Base-by-base conservation (phyloP, 2,797 vertebrate genomes). In the Percopsis omiscomaycus region DNA sequence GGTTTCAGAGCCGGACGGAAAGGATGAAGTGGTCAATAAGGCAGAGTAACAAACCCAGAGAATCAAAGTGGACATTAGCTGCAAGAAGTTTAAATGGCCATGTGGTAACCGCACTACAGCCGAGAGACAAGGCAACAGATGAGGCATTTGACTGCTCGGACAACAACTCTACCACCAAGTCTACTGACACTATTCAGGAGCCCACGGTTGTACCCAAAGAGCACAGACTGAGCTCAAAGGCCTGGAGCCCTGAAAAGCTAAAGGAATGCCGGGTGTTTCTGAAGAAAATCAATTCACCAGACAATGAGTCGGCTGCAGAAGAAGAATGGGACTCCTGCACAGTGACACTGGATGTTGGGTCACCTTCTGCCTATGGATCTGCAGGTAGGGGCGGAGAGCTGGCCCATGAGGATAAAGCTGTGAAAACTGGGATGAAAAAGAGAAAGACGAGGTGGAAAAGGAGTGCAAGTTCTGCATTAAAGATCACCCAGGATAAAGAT, bases 251-350 rank as follows among this genome's bases (percentile, higher is more conserved):
- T 63, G 94, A 94, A 89, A 92, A 87, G 13, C 92, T 98, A 80
- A 97, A 95, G 88, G 95, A 98, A 73, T 98, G 96, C 81, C 93
- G 95, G 54, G 96, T 98, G 89, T 98, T 97, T 92, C 88, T 98
- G 80, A 96, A 93, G 81, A 98, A 98, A 88, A 94, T 98, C 78
- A 95, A 94, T 84, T 94, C 93, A 66, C 89, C 94, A 64, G 93
- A 95, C 84, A 93, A 85, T 78, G 91, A 89, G 78, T 89, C 84
- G 8, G 52, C 77, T 5, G 88, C 73, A 62, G 85, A 92, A 71
- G 88, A 90, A 70, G 91, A 91, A 73, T 87, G 80, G 78, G 84
- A 91, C 81, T 89, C 89, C 61, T 92, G 91, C 61, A 92, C 91
- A 59, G 91, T 93, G 79, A 92, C 89, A 85, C 89, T 92, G 78